phyloP scores from a whole-genome alignment of 2,888 invertebrate genomes.

The Tanypteryx hageni region DNA sequence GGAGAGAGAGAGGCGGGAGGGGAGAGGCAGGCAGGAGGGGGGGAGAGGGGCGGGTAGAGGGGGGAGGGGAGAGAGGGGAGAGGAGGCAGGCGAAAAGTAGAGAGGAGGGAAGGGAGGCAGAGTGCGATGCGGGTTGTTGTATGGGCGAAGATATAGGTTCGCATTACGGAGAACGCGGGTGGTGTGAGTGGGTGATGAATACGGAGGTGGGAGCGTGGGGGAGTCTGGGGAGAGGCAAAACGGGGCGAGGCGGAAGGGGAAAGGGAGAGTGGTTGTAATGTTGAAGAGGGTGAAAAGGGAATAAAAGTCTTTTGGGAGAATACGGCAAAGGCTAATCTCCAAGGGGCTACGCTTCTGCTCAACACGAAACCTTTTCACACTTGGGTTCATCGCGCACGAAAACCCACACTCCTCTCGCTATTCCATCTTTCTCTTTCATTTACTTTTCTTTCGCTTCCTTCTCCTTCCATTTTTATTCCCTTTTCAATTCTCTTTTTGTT shows the following conservation, averaged over 20 bases:
- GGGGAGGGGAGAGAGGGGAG: not conserved
- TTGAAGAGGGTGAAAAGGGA: conserved; percentile 28
- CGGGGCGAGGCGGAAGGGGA: not conserved
- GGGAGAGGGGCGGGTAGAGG: not conserved
- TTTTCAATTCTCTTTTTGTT: not conserved
- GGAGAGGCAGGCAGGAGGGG: not conserved
- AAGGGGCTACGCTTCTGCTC: conserved; percentile 16
- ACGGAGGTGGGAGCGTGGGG: not conserved
- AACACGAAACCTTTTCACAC: conserved; percentile 35
- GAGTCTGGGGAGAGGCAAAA: not conserved
- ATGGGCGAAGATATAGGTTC: no score
- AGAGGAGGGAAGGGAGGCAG: not conserved
- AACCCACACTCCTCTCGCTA: not conserved
- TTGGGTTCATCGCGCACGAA: conserved; percentile 7
- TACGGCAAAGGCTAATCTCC: not conserved
- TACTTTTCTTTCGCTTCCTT: not conserved
- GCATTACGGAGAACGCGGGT: no score
- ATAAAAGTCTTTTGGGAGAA: conserved; percentile 5
- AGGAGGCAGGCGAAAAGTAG: not conserved
- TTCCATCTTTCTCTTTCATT: not conserved
- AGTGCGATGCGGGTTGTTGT: no score
- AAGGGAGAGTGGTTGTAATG: conserved; percentile 14
- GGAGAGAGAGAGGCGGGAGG: not conserved
- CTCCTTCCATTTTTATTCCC: not conserved
- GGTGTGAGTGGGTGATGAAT: no score